phyloP scores from a whole-genome alignment of 2,113 vertebrate genomes.

The Sebastes fasciatus region DNA sequence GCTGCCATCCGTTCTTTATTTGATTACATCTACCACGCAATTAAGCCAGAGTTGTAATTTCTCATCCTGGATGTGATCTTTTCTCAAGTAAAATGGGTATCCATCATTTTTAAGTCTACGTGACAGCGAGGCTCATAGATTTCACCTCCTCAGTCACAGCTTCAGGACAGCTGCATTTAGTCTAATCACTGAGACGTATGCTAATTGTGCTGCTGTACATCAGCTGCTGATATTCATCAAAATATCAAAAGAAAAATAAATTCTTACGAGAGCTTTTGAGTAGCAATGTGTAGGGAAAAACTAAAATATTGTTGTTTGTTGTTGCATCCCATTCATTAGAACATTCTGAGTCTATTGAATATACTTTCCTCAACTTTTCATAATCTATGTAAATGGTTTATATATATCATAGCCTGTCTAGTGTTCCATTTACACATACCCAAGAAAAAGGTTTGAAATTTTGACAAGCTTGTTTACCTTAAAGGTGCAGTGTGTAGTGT shows the following conservation, averaged over 20 bases:
- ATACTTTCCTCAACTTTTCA: slow-evolving; percentile 1
- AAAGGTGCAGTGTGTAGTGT: too few relatives aligned
- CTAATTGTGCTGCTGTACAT: slow-evolving; percentile 69
- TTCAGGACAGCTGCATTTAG: slow-evolving; percentile 50
- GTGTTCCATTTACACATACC: too few relatives aligned
- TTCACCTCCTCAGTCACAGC: slow-evolving; percentile 55
- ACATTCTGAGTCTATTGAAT: background rate
- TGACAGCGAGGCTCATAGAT: slow-evolving; percentile 51
- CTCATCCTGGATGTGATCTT: slow-evolving; percentile 36
- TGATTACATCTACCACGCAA: slow-evolving; percentile 39
- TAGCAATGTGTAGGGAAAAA: slow-evolving; percentile 7
- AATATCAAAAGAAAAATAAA: slow-evolving; percentile 30
- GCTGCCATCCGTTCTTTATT: slow-evolving; percentile 33
- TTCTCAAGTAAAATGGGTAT: slow-evolving; percentile 30
- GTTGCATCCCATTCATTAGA: background rate
- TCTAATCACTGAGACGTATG: slow-evolving; percentile 65
- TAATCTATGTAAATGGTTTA: background rate
- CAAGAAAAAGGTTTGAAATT: too few relatives aligned
- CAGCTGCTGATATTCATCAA: slow-evolving; percentile 57
- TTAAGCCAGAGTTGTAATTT: slow-evolving; percentile 58
- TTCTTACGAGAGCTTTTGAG: slow-evolving; percentile 4
- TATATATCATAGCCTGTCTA: background rate
- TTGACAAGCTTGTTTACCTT: too few relatives aligned
- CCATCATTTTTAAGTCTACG: slow-evolving; percentile 35
- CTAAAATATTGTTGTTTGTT: background rate